Base-by-base conservation (phyloP, 2,113 vertebrate species). In the Phodopus roborovskii region DNA sequence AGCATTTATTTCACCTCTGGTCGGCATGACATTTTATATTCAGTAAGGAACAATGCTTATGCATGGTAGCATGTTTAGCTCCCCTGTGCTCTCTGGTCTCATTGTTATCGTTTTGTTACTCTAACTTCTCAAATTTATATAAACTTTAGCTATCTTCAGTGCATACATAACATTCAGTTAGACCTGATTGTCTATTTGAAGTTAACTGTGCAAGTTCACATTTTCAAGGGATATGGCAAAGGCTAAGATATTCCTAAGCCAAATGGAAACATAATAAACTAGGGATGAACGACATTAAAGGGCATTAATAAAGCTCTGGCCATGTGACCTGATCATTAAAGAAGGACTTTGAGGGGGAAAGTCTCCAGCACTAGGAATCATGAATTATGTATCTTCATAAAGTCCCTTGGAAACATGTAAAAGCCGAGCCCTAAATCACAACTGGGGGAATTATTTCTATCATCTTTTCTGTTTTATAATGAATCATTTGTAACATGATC, bases 231-330 rank as follows among this genome's bases (percentile, higher is more conserved):
- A 97, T 96, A 81, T 93, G 96, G 88, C 96, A 98, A 98, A 98
- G 96, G 97, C 96, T 98, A 98, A 98, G 98, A 96, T 98, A 98
- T 98, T 98, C 98, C 68, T 94, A 94, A 90, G 94, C 53, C 97
- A 98, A 98, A 98, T 98, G 97, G 96, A 97, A 98, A 99, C 98
- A 98, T 97, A 87, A 97, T 97, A 97, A 98, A 98, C 92, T 90
- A 83, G 96, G 96, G 92, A 95, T 98, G 97, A 92, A 66, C 94
- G 84, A 96, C 96, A 98, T 98, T 98, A 98, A 97, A 97, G 90
- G 58, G 98, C 96, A 97, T 98, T 98, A 98, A 97, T 98, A 93
- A 78, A 98, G 94, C 66, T 97, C 87, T 96, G 92, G 93, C 90
- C 97, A 98, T 96, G 94, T 98, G 98, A 98, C 93, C 92, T 30